Evolutionary conservation across 2,113 vertebrate genomes (phyloP), one percentile per base, ranked within the genome.

Genomic region (Galbula dea): DNA sequence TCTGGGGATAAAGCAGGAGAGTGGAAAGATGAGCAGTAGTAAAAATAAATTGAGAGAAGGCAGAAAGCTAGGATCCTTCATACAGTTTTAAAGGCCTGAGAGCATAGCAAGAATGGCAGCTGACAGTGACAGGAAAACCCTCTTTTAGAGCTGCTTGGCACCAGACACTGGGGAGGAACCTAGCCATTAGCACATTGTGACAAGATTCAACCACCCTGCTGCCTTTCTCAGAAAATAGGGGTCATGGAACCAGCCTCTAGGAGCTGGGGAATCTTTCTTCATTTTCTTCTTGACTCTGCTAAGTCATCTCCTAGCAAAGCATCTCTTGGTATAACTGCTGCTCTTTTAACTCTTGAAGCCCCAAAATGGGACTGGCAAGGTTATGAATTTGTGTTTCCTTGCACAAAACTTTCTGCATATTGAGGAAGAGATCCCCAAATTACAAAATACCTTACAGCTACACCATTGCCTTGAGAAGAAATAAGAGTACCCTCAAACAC

Each of bases 181-280:
- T 80, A 49, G 82, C 74, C 39, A 45, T 94, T 93, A 86, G 82
- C 52, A 57, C 45, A 0, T 24, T 55, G 51, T 89, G 93, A 91
- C 93, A 90, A 73, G 89, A 92, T 67, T 65, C 51, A 32, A 24
- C 37, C 69, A 36, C 67, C 81, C 86, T 1, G 2, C 52, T 43
- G 81, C 71, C 71, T 94, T 93, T 87, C 86, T 84, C 87, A 91
- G 84, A 58, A 94, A 93, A 92, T 80, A 91, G 63, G 52, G 89
- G 87, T 94, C 89, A 88, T 0, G 0, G 59, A 89, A 55, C n/a
- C 79, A 83, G 67, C 18, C 87, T 73, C 36, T 12, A 3, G 0
- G 65, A 71, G 57, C 67, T 74, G 59, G 67, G 89, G 84, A 79
- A 85, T 91, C 86, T 88, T 78, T 81, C 87, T 72, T 94, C 71